These are phyloP conservation scores for Microplitis demolitor DNA, from an alignment of 1,140 invertebrate genomes.

Conservation along the genomic window DNA sequence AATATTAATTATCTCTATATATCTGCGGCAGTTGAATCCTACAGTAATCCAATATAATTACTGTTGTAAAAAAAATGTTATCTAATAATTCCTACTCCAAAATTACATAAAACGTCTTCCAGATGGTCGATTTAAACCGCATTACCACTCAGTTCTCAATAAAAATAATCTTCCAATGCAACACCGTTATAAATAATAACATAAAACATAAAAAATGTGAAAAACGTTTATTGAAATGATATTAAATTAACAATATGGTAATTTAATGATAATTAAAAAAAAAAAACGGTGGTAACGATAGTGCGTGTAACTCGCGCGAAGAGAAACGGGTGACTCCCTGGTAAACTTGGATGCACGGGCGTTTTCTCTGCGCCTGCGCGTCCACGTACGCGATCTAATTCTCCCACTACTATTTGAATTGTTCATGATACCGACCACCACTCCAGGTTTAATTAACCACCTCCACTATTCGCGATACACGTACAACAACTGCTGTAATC, in stretches of 20 bases:
- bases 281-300: constrained; percentile 27
- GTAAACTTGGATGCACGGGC: constrained; percentile 35
- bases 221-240: neutral
- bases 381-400: constrained; percentile 5
- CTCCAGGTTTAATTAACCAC: neutral
- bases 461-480: no score
- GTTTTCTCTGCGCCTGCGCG: constrained; percentile 44
- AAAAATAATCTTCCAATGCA: no score
- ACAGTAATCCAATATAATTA: no score
- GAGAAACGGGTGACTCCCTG: constrained; percentile 56
- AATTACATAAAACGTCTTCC: no score
- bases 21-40: neutral
- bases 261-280: constrained; percentile 6
- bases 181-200: no score
- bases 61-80: no score
- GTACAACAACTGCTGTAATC: no score
- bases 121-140: no score
- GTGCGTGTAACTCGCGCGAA: constrained; percentile 55
- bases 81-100: no score
- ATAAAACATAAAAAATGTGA: no score
- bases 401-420: neutral
- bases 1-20: neutral
- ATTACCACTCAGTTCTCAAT: no score
- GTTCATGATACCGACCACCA: constrained; percentile 6
- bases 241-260: neutral